Evolutionary conservation across 2,113 vertebrate genomes (phyloP).

Genomic region (Pampusana beccarii): DNA sequence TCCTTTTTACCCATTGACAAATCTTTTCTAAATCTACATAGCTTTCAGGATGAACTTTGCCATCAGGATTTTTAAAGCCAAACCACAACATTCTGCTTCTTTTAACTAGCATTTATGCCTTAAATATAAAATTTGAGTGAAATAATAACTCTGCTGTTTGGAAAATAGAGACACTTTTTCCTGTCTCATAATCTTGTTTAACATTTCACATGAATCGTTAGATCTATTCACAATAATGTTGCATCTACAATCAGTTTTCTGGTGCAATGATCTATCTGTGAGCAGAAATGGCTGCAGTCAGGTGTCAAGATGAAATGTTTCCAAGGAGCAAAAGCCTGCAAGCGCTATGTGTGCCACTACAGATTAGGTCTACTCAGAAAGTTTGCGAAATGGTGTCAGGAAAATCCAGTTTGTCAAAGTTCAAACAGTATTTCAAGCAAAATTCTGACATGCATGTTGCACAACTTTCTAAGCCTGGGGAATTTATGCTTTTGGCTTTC

Average conservation of each 20-base stretch:
- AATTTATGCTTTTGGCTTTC: neutral
- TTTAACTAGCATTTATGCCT: neutral
- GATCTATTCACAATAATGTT: neutral
- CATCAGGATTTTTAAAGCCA: neutral
- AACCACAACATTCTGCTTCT: neutral
- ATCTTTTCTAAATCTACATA: neutral
- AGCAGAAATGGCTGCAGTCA: neutral
- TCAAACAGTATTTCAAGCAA: neutral
- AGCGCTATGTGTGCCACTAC: neutral
- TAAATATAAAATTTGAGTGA: neutral
- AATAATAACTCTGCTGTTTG: neutral
- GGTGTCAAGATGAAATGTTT: neutral
- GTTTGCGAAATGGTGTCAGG: neutral
- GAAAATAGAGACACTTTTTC: neutral
- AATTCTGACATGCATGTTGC: neutral
- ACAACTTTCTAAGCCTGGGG: neutral
- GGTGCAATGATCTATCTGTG: neutral
- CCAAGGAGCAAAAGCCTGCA: neutral
- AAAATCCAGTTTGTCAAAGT: neutral
- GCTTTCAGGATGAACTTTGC: neutral
- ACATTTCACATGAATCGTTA: neutral
- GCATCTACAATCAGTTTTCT: neutral
- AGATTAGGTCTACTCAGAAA: neutral
- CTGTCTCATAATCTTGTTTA: neutral
- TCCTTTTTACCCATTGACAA: neutral